phyloP scores from a whole-genome alignment of 2,888 invertebrate genomes.

The Dicroscelio sp. region DNA sequence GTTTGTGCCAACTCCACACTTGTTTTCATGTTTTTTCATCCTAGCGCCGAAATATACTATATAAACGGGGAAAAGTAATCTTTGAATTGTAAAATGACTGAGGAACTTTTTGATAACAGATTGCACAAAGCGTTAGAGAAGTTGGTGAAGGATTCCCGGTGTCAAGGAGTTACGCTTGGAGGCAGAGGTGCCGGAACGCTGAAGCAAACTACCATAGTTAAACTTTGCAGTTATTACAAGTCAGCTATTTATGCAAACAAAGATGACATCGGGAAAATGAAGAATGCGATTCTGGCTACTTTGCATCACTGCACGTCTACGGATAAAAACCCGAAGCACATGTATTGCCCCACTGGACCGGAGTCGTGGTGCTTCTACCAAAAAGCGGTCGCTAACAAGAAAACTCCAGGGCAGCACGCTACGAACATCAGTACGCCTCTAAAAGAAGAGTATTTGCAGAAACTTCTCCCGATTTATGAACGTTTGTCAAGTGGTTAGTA shows the following conservation, averaged over 20 bases:
- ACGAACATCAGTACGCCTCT: neutral
- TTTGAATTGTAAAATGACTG: neutral
- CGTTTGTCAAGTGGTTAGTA: too few relatives aligned
- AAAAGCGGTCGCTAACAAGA: neutral
- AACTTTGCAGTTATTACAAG: conserved; percentile 18
- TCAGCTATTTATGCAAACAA: conserved; percentile 2
- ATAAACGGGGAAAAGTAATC: neutral
- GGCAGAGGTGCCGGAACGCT: conserved; percentile 10
- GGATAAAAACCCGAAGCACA: neutral
- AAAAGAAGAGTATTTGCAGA: conserved; percentile 34
- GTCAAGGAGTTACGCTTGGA: neutral
- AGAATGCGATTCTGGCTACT: conserved; percentile 21
- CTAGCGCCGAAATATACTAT: too few relatives aligned
- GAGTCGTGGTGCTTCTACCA: conserved; percentile 26
- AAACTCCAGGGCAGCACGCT: neutral
- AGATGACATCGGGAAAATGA: neutral
- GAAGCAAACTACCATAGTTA: neutral
- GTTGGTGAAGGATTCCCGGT: neutral
- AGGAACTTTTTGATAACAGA: neutral
- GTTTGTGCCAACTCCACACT: too few relatives aligned
- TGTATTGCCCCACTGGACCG: conserved; percentile 1
- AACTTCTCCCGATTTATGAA: conserved; percentile 32
- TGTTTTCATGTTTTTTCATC: too few relatives aligned
- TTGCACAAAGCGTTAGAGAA: neutral
- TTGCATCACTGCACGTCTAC: neutral